phyloP scores from a whole-genome alignment of 2,888 invertebrate species.

The Gisinianus flammeolus region DNA sequence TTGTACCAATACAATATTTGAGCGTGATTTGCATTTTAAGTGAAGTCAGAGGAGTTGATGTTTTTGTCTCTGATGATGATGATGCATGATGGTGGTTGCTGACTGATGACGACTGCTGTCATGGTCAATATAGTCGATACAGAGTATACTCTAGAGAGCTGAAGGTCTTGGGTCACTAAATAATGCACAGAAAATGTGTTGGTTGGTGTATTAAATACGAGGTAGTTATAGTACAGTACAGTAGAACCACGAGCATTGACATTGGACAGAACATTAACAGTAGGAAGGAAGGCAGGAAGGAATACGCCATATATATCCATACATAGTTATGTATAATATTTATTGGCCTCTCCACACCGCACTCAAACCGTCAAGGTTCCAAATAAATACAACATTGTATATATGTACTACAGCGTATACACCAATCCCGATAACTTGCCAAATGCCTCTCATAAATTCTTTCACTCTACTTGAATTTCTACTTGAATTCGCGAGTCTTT shows the following conservation, averaged over 20 bases:
- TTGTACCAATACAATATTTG: not conserved
- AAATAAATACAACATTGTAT: too few relatives aligned
- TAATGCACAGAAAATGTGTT: constrained; percentile 9
- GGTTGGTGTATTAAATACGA: not conserved
- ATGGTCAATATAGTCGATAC: not conserved
- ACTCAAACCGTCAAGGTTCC: too few relatives aligned
- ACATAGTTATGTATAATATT: too few relatives aligned
- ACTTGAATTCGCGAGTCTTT: too few relatives aligned
- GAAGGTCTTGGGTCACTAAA: constrained; percentile 36
- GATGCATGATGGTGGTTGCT: too few relatives aligned
- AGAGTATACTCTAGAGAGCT: not conserved
- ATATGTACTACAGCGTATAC: too few relatives aligned
- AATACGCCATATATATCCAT: too few relatives aligned
- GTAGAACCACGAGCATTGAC: not conserved
- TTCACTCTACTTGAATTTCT: too few relatives aligned
- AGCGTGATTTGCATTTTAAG: not conserved
- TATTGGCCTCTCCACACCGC: too few relatives aligned
- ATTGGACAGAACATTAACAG: not conserved
- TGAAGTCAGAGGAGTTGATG: not conserved
- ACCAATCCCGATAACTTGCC: too few relatives aligned
- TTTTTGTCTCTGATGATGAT: too few relatives aligned
- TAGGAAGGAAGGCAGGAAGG: not conserved
- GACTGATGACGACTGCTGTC: not conserved
- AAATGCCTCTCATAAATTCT: too few relatives aligned
- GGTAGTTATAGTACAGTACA: not conserved